Evolutionary conservation across 2,888 invertebrate species (phyloP).

Genomic region (Pterostichus madidus): DNA sequence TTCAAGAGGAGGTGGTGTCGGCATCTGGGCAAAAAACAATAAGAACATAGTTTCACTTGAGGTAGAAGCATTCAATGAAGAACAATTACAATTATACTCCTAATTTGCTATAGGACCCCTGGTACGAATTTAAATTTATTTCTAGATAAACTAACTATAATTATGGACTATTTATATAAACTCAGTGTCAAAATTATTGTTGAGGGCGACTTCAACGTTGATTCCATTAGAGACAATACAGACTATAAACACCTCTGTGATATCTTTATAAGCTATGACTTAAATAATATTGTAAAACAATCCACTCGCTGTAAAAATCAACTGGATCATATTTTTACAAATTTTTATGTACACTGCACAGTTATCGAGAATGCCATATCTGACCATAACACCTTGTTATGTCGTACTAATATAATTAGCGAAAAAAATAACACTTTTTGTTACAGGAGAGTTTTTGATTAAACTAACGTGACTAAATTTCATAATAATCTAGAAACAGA

Average conservation of each 20-base stretch:
- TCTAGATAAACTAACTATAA: background rate
- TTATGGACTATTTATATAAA: background rate
- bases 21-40: no score
- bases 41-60: no score
- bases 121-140: slow-evolving; percentile 16
- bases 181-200: background rate
- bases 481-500: background rate
- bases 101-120: slow-evolving; percentile 4
- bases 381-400: background rate
- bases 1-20: no score
- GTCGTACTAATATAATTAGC: background rate
- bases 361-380: background rate
- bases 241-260: background rate
- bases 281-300: slow-evolving; percentile 8
- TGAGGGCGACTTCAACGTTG: slow-evolving; percentile 1
- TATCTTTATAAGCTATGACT: background rate
- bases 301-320: background rate
- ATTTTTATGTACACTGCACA: background rate
- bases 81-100: background rate
- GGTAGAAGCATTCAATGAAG: no score
- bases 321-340: background rate
- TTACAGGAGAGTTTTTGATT: background rate
- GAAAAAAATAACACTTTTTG: background rate
- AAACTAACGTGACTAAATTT: background rate
- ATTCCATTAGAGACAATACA: slow-evolving; percentile 1